phyloP scores from a whole-genome alignment of 2,888 invertebrate species.

The Camptogramma bilineatum region DNA sequence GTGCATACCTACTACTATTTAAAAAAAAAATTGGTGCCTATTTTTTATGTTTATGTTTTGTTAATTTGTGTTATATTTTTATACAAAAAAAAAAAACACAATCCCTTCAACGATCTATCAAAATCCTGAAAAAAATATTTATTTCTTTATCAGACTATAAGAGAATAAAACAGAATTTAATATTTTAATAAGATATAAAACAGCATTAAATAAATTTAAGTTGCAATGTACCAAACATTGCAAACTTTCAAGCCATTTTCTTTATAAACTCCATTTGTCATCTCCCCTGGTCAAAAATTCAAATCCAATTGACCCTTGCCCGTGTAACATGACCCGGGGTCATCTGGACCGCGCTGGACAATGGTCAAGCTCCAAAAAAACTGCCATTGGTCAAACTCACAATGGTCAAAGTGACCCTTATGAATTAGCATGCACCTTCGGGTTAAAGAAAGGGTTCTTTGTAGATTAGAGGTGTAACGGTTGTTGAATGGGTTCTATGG shows the following conservation, averaged over 20 bases:
- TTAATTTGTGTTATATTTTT: not conserved
- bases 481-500: conserved; percentile 46
- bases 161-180: no score
- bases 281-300: conserved; percentile 49
- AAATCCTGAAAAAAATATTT: no score
- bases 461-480: conserved; percentile 70
- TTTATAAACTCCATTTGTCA: conserved; percentile 10
- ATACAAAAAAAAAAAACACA: not conserved
- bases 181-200: no score
- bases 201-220: not conserved
- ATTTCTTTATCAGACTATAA: no score
- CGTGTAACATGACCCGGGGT: conserved; percentile 73
- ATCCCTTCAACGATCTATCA: no score
- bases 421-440: conserved; percentile 64
- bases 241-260: conserved; percentile 1
- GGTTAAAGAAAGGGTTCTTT: conserved; percentile 48
- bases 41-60: no score
- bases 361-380: conserved; percentile 68
- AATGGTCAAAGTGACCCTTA: conserved; percentile 68
- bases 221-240: not conserved
- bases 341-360: conserved; percentile 77
- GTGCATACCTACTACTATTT: no score
- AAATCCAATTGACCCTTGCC: conserved; percentile 68
- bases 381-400: conserved; percentile 68
- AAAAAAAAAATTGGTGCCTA: no score